phyloP scores from a whole-genome alignment of 2,797 vertebrate species.

The Typhlichthys subterraneus region DNA sequence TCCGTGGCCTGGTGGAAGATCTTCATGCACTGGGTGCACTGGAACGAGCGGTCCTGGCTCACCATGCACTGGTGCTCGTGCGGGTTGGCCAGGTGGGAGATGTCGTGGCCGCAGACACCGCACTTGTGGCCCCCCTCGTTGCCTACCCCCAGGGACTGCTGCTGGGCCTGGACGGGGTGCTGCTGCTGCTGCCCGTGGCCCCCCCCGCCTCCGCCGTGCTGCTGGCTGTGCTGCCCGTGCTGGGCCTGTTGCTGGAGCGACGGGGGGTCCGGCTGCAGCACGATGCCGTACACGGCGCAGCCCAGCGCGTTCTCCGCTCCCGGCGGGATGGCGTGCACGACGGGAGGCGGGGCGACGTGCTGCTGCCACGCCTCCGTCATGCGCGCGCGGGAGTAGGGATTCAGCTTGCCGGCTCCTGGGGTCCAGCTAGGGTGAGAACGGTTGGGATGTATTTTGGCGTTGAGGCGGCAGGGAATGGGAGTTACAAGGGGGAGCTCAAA shows the following conservation, averaged over 20 bases:
- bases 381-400: slow-evolving; percentile 76
- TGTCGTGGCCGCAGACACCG: slow-evolving; percentile 91
- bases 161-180: slow-evolving; percentile 72
- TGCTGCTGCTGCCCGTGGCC: slow-evolving; percentile 45
- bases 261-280: slow-evolving; percentile 86
- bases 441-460: slow-evolving; percentile 24
- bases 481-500: slow-evolving; percentile 62
- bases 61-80: slow-evolving; percentile 97
- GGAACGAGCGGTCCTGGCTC: slow-evolving; percentile 93
- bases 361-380: slow-evolving; percentile 89
- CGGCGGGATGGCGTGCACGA: slow-evolving; percentile 88
- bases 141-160: slow-evolving; percentile 73
- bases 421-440: slow-evolving; percentile 66
- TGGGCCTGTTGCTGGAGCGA: slow-evolving; percentile 82
- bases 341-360: slow-evolving; percentile 87
- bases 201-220: slow-evolving; percentile 38
- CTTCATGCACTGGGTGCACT: slow-evolving; percentile 98
- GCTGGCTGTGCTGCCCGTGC: slow-evolving; percentile 74
- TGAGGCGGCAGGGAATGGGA: slow-evolving; percentile 19
- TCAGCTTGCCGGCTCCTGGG: slow-evolving; percentile 74
- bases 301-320: slow-evolving; percentile 87
- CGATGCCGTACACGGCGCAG: slow-evolving; percentile 94
- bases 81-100: slow-evolving; percentile 90
- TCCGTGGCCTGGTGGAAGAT: slow-evolving; percentile 98
- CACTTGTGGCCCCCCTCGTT: slow-evolving; percentile 89